These are phyloP conservation scores for Sussaba pulchella DNA, from an alignment of 2,888 invertebrate species.

Conservation along the genomic window DNA sequence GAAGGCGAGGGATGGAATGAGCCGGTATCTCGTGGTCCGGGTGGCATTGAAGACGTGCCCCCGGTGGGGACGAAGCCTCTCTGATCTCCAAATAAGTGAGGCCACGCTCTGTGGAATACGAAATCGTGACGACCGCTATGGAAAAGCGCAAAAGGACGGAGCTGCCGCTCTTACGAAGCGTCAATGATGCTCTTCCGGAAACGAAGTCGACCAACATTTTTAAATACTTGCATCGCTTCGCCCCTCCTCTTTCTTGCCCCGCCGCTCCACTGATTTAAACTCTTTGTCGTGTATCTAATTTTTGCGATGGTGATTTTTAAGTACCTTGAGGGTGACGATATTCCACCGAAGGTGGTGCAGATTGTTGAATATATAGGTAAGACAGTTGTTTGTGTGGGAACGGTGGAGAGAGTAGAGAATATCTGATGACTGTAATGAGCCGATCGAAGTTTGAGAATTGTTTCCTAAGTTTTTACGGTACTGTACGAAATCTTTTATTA, in stretches of 20 bases:
- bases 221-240: slow-evolving; percentile 35
- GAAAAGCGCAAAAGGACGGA: slow-evolving; percentile 58
- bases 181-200: slow-evolving; percentile 37
- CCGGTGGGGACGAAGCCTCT: slow-evolving; percentile 69
- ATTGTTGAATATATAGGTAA: too few relatives aligned
- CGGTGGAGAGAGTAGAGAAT: too few relatives aligned
- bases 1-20: slow-evolving; percentile 58
- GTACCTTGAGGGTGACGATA: neutral
- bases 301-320: slow-evolving; percentile 3
- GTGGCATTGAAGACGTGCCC: slow-evolving; percentile 67
- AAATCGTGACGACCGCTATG: slow-evolving; percentile 72
- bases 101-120: slow-evolving; percentile 82
- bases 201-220: slow-evolving; percentile 2
- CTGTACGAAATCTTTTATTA: too few relatives aligned
- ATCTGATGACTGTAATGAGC: too few relatives aligned
- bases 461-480: too few relatives aligned
- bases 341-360: too few relatives aligned
- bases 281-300: slow-evolving; percentile 2
- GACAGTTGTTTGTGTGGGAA: too few relatives aligned
- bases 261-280: too few relatives aligned
- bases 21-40: slow-evolving; percentile 52
- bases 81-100: slow-evolving; percentile 84
- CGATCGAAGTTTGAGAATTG: too few relatives aligned
- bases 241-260: slow-evolving; percentile 1
- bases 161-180: slow-evolving; percentile 13